Base-by-base conservation (phyloP, 2,113 vertebrate species). In the Hemichromis elongatus region DNA sequence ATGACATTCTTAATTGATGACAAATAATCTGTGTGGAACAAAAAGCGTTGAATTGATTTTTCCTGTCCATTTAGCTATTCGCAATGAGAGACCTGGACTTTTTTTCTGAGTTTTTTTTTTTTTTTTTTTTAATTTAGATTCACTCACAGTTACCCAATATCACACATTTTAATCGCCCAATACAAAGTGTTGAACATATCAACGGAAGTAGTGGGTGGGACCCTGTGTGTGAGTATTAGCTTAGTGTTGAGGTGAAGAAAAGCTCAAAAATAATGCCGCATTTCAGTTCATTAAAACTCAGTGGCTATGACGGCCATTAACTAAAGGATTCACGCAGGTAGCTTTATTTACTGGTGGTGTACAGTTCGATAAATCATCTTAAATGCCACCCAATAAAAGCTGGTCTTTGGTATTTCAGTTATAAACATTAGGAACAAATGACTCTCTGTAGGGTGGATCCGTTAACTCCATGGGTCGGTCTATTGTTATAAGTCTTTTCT, bases 161-260 rank as follows among this genome's bases (percentile, higher is more conserved):
- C 47, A 80, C 79, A 9, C 45, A 28, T 78, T 79, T 9, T 79
- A 42, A 77, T 88, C 45, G n/a, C 52, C 63, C 47, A 33, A 30
- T 37, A 63, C 33, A 10, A 26, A 13, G 40, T 56, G 47, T 70
- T 82, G 4, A 68, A 77, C 13, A 53, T 75, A 66, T 80, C 55
- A 73, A 68, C 85, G 83, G 86, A 90, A 88, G 82, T 37, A 16
- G 79, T 83, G 70, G 37, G 42, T 33, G 84, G 13, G 61, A 59
- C n/a, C 21, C 52, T 50, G 54, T 26, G 8, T 50, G 18, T n/a
- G 54, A 11, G 45, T 59, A 57, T 86, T 42, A 77, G 11, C 10
- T 50, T 52, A 30, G 70, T 19, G 6, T 52, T 75, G 26, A 30
- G 16, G 26, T 33, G 12, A 30, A 30, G 37, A 52, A 30, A 75